Conservation (phyloP, 2,113 vertebrate species). For the rabbit (Oryctolagus cuniculus) region mOryCun1.1 NC_091434.1:61304501-61305000, state of each 20-base stretch:
- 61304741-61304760: neutral
- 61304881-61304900: neutral
- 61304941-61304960: neutral
- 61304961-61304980: neutral
- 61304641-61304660: neutral
- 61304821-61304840: neutral
- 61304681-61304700: neutral
- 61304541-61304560: neutral
- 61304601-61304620: neutral
- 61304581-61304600: neutral
- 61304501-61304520: neutral
- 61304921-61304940: neutral
- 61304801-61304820: neutral
- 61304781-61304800: neutral
- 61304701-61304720: neutral
- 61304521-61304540: neutral
- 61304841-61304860: neutral
- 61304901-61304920: neutral
- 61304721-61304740: neutral
- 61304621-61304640: conserved; percentile 3
- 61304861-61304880: neutral
- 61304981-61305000: neutral
- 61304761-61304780: neutral
- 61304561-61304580: conserved; percentile 34
- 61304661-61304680: neutral